A percentile compares a stretch with the other conserved stretches of the same genome.
These are phyloP conservation scores for Nibea coibor DNA, from an alignment of 2,113 vertebrate genomes.

Conservation along the genomic window DNA sequence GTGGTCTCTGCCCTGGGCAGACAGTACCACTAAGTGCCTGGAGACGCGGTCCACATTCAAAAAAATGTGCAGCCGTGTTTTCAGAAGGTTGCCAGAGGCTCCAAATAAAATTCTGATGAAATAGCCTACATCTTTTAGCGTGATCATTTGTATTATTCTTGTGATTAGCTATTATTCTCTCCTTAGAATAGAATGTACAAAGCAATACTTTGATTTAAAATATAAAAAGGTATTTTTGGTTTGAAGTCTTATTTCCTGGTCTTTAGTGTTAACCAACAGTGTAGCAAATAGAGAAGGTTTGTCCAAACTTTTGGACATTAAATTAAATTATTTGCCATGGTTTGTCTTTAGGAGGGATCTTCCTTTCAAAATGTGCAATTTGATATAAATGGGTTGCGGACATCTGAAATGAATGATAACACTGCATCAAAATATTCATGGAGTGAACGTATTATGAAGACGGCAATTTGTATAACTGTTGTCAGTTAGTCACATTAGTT, in stretches of 20 bases:
- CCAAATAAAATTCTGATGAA: constrained; percentile 18
- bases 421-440: not conserved
- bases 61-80: not conserved
- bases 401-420: constrained; percentile 46
- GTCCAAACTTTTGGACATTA: no score
- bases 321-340: not conserved
- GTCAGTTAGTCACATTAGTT: not conserved
- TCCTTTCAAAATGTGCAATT: constrained; percentile 20
- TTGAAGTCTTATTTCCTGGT: no score
- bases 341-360: not conserved
- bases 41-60: not conserved
- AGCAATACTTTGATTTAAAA: no score
- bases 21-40: constrained; percentile 50
- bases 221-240: no score
- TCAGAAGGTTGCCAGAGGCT: not conserved
- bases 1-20: constrained; percentile 56
- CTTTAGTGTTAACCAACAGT: no score
- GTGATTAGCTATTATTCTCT: not conserved
- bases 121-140: not conserved
- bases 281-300: no score
- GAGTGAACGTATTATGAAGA: not conserved
- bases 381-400: constrained; percentile 48
- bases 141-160: not conserved
- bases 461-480: not conserved
- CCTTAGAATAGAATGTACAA: not conserved